Base-by-base conservation (phyloP, 2,888 invertebrate species). In the Archips crataeganus region DNA sequence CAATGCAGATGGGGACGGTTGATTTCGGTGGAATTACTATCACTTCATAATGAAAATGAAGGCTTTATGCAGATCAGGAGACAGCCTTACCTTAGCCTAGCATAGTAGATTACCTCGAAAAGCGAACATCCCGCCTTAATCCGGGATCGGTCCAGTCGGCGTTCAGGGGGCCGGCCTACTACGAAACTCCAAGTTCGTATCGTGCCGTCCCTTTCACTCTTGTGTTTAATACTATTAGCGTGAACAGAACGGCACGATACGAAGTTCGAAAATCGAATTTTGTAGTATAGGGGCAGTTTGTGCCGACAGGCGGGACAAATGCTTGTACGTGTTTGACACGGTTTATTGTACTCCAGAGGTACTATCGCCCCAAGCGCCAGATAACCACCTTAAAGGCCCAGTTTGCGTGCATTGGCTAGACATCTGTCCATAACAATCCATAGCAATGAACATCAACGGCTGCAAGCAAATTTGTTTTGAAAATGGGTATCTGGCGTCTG, bases 101-200 rank as follows among this genome's bases (percentile, higher is more conserved):
- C 57, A 42, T 57, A 39, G 51, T 9, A 36, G 63, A 68, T 65
- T 45, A 69, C 32, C 36, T 68, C 13, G 45, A 42, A 23, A 9
- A 11, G 60, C 60, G 59, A 64, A 45, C 64, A 73, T 64, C 69
- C 57, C 62, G 34, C 69, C 34, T 42, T 69, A 74, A 74, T 59
- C 69, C 10, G 15, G 51, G 59, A 74, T 74, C 69, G 69, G 64
- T 65, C 64, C 42, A 60, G 69, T 74, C 64, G 60, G 68, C 36
- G 57, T 64, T 64, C 69, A 34, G 23, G 23, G 23, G 23, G 23
- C 1, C 23, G 23, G 23, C 1, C 23, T 23, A 23, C 23, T 23
- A 23, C 23, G 23, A 23, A 23, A 23, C 23, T 23, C 23, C 1
- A 23, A 23, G 23, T 23, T 23, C 23, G 23, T 23, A 23, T 23